Evolutionary conservation across 2,888 invertebrate species (phyloP).

Genomic region (Xestia rhomboidea): DNA sequence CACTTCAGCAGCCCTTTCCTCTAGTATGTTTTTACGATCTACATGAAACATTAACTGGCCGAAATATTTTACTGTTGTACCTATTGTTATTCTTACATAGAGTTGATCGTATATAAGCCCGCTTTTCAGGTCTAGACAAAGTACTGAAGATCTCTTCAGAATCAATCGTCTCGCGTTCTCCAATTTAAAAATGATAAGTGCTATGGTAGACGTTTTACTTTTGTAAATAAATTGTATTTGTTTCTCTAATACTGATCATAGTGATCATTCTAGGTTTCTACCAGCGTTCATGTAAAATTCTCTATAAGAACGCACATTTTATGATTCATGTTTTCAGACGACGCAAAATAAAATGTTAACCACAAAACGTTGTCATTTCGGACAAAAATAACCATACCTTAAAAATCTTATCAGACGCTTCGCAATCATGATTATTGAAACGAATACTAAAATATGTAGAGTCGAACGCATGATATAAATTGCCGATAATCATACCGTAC

Average conservation of each 20-base stretch:
- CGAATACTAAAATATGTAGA: slow-evolving; percentile 58
- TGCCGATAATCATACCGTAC: slow-evolving; percentile 80
- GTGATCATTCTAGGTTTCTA: not conserved
- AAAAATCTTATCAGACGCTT: slow-evolving; percentile 25
- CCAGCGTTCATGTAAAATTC: not conserved
- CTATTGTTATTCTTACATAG: slow-evolving; percentile 9
- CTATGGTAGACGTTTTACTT: not conserved
- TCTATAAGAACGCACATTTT: not conserved
- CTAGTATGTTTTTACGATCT: slow-evolving; percentile 35
- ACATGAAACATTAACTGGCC: slow-evolving; percentile 20
- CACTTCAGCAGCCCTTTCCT: slow-evolving; percentile 16
- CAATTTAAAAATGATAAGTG: not conserved
- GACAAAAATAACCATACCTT: slow-evolving; percentile 4
- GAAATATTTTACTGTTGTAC: slow-evolving; percentile 27
- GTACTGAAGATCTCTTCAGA: not conserved
- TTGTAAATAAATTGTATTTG: not conserved
- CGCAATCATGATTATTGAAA: slow-evolving; percentile 43
- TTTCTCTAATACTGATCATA: not conserved
- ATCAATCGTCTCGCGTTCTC: not conserved
- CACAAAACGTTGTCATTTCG: not conserved
- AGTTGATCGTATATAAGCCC: not conserved
- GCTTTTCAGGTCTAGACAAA: not conserved
- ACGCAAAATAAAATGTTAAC: not conserved
- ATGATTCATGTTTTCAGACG: not conserved
- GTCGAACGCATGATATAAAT: slow-evolving; percentile 72